Conservation (phyloP, 2,797 vertebrate genomes). For the Australoheros facetus region DNA sequence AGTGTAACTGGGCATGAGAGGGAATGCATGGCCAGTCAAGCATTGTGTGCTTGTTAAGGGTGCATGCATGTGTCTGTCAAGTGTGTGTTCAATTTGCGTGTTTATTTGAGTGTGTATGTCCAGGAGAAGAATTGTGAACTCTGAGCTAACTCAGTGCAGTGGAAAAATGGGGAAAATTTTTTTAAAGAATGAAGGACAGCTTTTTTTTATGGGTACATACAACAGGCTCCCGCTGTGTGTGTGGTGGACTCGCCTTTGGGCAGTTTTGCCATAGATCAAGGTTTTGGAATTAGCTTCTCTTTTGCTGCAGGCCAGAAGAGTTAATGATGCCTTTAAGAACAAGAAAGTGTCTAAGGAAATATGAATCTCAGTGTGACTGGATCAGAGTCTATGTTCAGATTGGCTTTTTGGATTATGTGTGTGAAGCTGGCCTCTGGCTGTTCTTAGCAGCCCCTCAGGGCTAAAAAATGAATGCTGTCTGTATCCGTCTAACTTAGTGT, state of each 20-base stretch:
- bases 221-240: neutral
- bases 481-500: conserved; percentile 1
- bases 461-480: conserved; percentile 23
- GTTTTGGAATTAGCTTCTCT: conserved; percentile 10
- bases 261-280: conserved; percentile 24
- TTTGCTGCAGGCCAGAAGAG: conserved; percentile 46
- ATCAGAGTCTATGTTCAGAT: conserved; percentile 3
- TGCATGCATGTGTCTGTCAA: conserved; percentile 35
- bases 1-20: conserved; percentile 19
- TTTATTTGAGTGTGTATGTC: conserved; percentile 30
- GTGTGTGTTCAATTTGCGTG: conserved; percentile 25
- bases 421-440: conserved; percentile 39
- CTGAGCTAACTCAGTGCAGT: conserved; percentile 7
- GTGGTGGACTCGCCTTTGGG: conserved; percentile 14
- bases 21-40: conserved; percentile 48
- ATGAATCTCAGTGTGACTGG: conserved; percentile 4
- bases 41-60: conserved; percentile 1
- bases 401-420: conserved; percentile 11
- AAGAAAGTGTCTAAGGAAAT: conserved; percentile 40
- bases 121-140: conserved; percentile 10
- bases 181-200: neutral
- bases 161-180: neutral
- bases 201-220: conserved; percentile 7
- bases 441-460: conserved; percentile 25
- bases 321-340: conserved; percentile 46